phyloP scores from a whole-genome alignment of 1,140 invertebrate species.

The Eulimnadia texana region DNA sequence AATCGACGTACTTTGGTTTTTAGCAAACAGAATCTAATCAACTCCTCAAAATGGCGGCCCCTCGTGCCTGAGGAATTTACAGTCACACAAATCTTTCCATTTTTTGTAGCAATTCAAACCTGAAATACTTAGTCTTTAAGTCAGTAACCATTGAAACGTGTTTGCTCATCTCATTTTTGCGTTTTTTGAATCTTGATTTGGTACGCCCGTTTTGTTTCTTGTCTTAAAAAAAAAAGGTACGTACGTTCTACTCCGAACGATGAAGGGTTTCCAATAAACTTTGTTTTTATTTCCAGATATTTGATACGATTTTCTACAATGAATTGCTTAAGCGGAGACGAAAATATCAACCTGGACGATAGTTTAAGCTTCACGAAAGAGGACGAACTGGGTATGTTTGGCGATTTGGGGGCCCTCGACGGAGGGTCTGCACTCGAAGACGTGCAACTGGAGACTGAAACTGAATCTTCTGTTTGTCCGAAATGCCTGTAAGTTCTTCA shows the following conservation, averaged over 20 bases:
- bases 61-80: neutral
- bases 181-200: neutral
- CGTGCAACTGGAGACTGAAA: constrained; percentile 5
- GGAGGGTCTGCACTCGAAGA: constrained; percentile 12
- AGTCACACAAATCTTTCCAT: neutral
- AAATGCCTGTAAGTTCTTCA: constrained; percentile 2
- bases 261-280: neutral
- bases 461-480: constrained; percentile 5
- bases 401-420: constrained; percentile 10
- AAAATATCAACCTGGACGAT: neutral
- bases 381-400: constrained; percentile 14
- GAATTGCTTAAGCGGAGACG: constrained; percentile 2
- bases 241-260: neutral
- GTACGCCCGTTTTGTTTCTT: neutral
- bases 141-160: neutral
- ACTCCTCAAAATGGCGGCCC: neutral
- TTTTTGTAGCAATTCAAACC: neutral
- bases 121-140: neutral
- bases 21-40: too few species aligned
- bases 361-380: constrained; percentile 1
- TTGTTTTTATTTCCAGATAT: neutral
- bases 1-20: too few species aligned
- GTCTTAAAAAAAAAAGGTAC: neutral
- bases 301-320: neutral
- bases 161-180: neutral